Evolutionary conservation across 92 coral and sea anemone genomes (phyloP), one percentile per base, ranked within the genome.

Genomic region (Paragorgia papillata): DNA sequence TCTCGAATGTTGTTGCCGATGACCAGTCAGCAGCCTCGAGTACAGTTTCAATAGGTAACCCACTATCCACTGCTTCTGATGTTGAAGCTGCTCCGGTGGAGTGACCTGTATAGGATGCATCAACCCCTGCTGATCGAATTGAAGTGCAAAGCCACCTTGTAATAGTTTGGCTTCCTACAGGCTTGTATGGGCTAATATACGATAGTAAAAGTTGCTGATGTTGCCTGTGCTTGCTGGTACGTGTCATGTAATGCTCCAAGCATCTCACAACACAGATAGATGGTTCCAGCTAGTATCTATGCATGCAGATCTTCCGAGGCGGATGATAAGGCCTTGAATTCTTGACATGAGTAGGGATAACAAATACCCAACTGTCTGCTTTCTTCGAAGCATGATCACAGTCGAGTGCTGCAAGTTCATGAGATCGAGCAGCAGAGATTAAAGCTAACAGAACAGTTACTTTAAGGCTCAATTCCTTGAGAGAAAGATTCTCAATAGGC

Each of bases 21-120:
- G 88, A 75, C 89, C 91, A 84, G 49, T 84, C 84, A 7, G 79
- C 91, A n/a, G 82, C 86, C 74, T 58, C 56, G 58, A 80, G 67
- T 22, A 88, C 67, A 19, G 57, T 62, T 15, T 80, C 88, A 59
- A 84, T 12, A 1, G 84, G 85, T 21, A 84, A 63, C 13, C 85
- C 84, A 32, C 41, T 70, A n/a, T 58, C 55, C 0, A 75, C 79
- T 4, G 87, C 88, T 49, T 63, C 83, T 9, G 92, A 82, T 0
- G 88, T 82, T 9, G 90, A 78, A 21, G 90, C 83, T n/a, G 79
- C 77, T 39, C 89, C 15, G 9, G 59, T 46, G 5, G 37, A 69
- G 17, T 69, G 60, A 21, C 60, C 76, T 22, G 76, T 49, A 19
- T 14, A 69, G 59, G 17, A 46, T 8, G 29, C 76, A 30, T 49